phyloP scores from a whole-genome alignment of 2,797 vertebrate genomes.

The Melanotaenia nigrans region DNA sequence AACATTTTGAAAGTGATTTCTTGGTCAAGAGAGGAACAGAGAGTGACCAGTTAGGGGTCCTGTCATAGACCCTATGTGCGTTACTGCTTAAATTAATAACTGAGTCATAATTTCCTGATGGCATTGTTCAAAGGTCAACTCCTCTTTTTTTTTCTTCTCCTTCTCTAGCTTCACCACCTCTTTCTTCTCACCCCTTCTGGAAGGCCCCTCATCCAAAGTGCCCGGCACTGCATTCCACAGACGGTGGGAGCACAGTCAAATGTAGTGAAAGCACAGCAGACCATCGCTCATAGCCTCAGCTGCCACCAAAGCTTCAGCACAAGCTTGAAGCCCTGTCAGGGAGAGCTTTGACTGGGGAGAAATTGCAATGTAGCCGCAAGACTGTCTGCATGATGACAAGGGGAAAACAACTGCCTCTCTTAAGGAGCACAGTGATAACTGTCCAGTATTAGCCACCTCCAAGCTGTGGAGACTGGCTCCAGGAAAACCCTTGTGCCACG shows the following conservation, averaged over 20 bases:
- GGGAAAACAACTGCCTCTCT: slow-evolving; percentile 69
- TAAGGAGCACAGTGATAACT: slow-evolving; percentile 70
- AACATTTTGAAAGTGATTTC: neutral
- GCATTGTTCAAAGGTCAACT: slow-evolving; percentile 77
- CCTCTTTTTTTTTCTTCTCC: slow-evolving; percentile 8
- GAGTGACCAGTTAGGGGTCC: neutral
- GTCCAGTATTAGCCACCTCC: slow-evolving; percentile 71
- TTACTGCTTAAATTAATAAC: slow-evolving; percentile 71
- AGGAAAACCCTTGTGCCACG: slow-evolving; percentile 67
- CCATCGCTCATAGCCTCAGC: slow-evolving; percentile 65
- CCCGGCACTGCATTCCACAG: slow-evolving; percentile 79
- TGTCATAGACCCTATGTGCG: slow-evolving; percentile 37
- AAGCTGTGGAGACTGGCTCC: slow-evolving; percentile 62
- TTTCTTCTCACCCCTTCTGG: slow-evolving; percentile 71
- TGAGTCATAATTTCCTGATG: slow-evolving; percentile 84
- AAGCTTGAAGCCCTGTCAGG: slow-evolving; percentile 38
- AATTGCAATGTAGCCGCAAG: slow-evolving; percentile 61
- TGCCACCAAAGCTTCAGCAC: slow-evolving; percentile 64
- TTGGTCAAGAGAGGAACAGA: neutral
- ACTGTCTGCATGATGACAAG: slow-evolving; percentile 74
- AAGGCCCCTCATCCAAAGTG: slow-evolving; percentile 78
- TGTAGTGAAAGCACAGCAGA: slow-evolving; percentile 43
- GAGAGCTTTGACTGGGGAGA: slow-evolving; percentile 60
- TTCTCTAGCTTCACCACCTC: slow-evolving; percentile 39
- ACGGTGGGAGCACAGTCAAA: slow-evolving; percentile 79